These are phyloP conservation scores for Sarcophaga caerulescens DNA, from an alignment of 2,888 invertebrate species.

Conservation along the genomic window DNA sequence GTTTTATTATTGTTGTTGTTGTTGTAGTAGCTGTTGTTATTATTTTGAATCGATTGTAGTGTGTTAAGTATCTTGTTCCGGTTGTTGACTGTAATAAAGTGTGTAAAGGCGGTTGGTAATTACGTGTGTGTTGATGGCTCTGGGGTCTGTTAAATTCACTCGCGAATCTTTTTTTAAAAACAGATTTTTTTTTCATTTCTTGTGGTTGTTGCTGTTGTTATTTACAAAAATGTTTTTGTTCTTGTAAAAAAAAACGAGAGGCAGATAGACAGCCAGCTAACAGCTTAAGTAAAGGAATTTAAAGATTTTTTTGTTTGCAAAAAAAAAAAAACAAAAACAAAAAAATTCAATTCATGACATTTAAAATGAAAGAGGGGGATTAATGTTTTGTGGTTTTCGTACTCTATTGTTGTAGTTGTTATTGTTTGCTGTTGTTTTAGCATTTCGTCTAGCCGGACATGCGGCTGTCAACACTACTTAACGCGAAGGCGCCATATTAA, in stretches of 20 bases:
- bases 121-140: conserved; percentile 51
- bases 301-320: conserved; percentile 15
- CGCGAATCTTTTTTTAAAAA: conserved; percentile 43
- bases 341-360: conserved; percentile 33
- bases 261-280: conserved; percentile 23
- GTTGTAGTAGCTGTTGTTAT: background rate
- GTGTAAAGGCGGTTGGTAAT: conserved; percentile 58
- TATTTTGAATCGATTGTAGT: conserved; percentile 55
- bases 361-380: conserved; percentile 55
- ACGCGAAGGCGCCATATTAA: conserved; percentile 59
- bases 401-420: background rate
- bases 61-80: conserved; percentile 68
- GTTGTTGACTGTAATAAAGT: conserved; percentile 66
- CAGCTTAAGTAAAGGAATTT: conserved; percentile 43
- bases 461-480: conserved; percentile 62
- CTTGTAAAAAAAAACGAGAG: background rate
- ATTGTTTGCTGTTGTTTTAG: background rate
- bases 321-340: conserved; percentile 18
- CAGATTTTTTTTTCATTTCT: background rate
- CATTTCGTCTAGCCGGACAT: conserved; percentile 60
- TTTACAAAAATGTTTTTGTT: conserved; percentile 12
- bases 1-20: background rate
- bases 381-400: conserved; percentile 31
- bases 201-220: conserved; percentile 1
- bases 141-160: conserved; percentile 33